Conservation (phyloP, 2,888 invertebrate genomes). For the Bellardia bayeri region DNA sequence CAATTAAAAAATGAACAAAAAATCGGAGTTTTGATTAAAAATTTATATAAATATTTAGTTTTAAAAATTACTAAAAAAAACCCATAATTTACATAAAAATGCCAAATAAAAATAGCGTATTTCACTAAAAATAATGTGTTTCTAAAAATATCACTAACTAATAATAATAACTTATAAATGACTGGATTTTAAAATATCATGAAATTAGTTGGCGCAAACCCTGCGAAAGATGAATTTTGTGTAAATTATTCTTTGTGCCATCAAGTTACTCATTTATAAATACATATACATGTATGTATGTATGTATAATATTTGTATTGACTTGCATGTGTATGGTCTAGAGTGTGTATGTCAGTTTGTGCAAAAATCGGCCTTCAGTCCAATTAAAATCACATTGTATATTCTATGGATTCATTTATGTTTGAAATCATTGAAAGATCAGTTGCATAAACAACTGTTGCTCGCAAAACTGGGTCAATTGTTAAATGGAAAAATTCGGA, state of each 20-base stretch:
- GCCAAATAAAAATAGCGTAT: too few relatives aligned
- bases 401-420: conserved; percentile 65
- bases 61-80: too few relatives aligned
- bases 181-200: too few relatives aligned
- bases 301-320: background rate
- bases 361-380: conserved; percentile 66
- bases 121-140: too few relatives aligned
- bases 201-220: conserved; percentile 5
- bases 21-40: too few relatives aligned
- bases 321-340: background rate
- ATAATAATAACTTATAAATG: too few relatives aligned
- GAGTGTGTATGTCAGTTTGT: background rate
- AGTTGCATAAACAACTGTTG: conserved; percentile 67
- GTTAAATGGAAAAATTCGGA: conserved; percentile 56
- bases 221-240: conserved; percentile 34
- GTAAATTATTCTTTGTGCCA: conserved; percentile 47
- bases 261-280: conserved; percentile 27
- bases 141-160: too few relatives aligned
- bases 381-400: conserved; percentile 67
- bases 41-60: too few relatives aligned
- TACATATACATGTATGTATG: background rate
- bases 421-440: conserved; percentile 67
- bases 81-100: too few relatives aligned
- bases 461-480: conserved; percentile 66
- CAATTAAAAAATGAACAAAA: too few relatives aligned